Evolutionary conservation across 2,797 vertebrate species (phyloP).

Genomic region (Galagoides demidoff): DNA sequence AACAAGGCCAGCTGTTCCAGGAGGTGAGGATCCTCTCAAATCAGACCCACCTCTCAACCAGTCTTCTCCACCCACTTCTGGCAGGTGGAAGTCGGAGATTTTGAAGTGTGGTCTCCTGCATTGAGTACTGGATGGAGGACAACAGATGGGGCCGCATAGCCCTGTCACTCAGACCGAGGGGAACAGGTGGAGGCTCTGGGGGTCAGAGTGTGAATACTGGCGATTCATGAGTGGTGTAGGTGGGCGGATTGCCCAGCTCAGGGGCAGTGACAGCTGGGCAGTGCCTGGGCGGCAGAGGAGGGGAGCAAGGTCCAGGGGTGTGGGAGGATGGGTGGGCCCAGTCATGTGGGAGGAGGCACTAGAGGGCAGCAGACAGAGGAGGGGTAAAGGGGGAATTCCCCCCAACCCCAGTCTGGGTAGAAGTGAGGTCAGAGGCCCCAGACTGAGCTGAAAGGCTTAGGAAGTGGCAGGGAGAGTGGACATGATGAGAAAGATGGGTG

Average conservation of each 20-base stretch:
- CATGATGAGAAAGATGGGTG: neutral
- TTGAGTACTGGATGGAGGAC: conserved; percentile 55
- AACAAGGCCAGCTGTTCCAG: neutral
- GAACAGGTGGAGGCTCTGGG: conserved; percentile 77
- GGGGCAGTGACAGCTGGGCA: conserved; percentile 77
- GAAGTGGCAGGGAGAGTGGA: neutral
- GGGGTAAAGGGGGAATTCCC: neutral
- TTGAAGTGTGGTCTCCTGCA: neutral
- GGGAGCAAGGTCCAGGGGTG: neutral
- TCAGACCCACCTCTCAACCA: neutral
- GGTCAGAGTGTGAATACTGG: conserved; percentile 70
- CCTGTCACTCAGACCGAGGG: conserved; percentile 55
- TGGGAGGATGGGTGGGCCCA: neutral
- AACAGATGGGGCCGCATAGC: conserved; percentile 71
- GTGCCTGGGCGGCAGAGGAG: conserved; percentile 46
- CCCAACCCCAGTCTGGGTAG: neutral
- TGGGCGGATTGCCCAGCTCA: conserved; percentile 63
- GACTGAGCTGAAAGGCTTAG: neutral
- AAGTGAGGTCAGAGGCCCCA: conserved; percentile 18
- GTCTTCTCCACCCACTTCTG: neutral
- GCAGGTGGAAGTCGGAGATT: conserved; percentile 61
- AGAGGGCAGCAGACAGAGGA: neutral
- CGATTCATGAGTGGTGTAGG: conserved; percentile 58
- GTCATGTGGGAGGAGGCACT: neutral
- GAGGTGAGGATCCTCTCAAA: neutral